Evolutionary conservation across 2,888 invertebrate species (phyloP).

Genomic region (Cataglyphis livida): DNA sequence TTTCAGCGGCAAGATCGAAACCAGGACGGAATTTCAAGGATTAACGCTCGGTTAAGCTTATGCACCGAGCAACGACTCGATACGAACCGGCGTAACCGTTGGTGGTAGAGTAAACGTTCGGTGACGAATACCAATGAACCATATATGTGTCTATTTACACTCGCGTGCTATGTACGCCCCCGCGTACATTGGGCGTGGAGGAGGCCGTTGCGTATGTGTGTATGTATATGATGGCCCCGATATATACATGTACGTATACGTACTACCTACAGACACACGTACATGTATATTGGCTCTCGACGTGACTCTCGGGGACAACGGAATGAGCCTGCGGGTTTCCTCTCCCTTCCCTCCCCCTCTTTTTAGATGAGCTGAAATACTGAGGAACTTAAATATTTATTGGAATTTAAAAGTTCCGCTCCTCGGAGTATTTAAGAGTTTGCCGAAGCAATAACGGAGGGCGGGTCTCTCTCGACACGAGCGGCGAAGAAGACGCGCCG

Average conservation of each 20-base stretch:
- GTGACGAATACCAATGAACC: slow-evolving; percentile 56
- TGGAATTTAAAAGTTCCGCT: slow-evolving; percentile 82
- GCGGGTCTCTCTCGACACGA: slow-evolving; percentile 7
- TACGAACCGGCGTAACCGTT: slow-evolving; percentile 49
- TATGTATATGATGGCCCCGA: too few species aligned
- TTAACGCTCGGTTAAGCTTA: slow-evolving; percentile 54
- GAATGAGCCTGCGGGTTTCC: slow-evolving; percentile 11
- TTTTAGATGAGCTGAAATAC: slow-evolving; percentile 12
- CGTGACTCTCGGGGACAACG: slow-evolving; percentile 39
- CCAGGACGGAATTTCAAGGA: slow-evolving; percentile 44
- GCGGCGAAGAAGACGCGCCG: slow-evolving; percentile 5
- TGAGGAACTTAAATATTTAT: slow-evolving; percentile 83
- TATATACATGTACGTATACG: not conserved
- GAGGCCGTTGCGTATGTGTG: slow-evolving; percentile 25
- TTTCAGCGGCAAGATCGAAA: slow-evolving; percentile 50
- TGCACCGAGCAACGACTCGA: slow-evolving; percentile 49
- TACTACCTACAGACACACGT: too few species aligned
- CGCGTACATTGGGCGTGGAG: slow-evolving; percentile 26
- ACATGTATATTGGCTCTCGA: slow-evolving; percentile 16
- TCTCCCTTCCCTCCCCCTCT: not conserved
- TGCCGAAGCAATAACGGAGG: slow-evolving; percentile 70
- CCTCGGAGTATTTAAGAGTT: slow-evolving; percentile 82
- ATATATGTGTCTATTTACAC: slow-evolving; percentile 51
- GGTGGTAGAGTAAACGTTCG: slow-evolving; percentile 48
- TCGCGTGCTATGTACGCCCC: slow-evolving; percentile 45